Evolutionary conservation across 2,888 invertebrate species (phyloP), one percentile per base, ranked within the genome.

Genomic region (Dascillus cervinus): DNA sequence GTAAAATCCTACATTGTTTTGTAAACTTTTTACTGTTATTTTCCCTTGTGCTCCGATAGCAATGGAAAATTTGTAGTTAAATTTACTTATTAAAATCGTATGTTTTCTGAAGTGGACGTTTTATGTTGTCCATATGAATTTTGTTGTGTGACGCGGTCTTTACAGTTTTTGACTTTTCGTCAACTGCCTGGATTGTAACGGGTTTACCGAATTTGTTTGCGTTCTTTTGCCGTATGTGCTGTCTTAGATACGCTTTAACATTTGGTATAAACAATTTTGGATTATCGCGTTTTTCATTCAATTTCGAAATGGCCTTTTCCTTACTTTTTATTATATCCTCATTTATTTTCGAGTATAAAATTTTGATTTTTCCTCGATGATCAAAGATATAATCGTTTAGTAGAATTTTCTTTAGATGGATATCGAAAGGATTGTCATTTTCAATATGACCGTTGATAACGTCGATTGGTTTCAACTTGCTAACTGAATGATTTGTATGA

Each of bases 371-470:
- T 10, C 25, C 17, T 25, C 19, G 22, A 12, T 29, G 22, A 10
- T 2, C 9, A 3, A 22, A 4, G n/a, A 13, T 13, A 10, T 28
- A 29, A 13, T 29, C 3, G 13, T 22, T 22, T 3, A 22, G 9
- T 3, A 22, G 9, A 5, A 13, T 4, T 22, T 22, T 22, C 4
- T n/a, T 11, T 6, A 9, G 4, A 22, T n/a, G 5, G 4, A 17
- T 17, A 17, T 37, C 30, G 11, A 34, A 38, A 3, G 32, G 34
- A 21, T 34, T 28, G 10, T 27, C 29, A n/a, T 30, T 15, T 22
- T 26, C 17, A 23, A 35, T 6, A 12, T 31, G 24, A 10, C 31
- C 26, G 1, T 14, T n/a, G 11, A 22, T 13, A 2, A 32, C 29
- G 24, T 36, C 21, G 9, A 36, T 26, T 9, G 27, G 36, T 8